phyloP scores from a whole-genome alignment of 2,113 vertebrate species.

The Chloebia gouldiae region DNA sequence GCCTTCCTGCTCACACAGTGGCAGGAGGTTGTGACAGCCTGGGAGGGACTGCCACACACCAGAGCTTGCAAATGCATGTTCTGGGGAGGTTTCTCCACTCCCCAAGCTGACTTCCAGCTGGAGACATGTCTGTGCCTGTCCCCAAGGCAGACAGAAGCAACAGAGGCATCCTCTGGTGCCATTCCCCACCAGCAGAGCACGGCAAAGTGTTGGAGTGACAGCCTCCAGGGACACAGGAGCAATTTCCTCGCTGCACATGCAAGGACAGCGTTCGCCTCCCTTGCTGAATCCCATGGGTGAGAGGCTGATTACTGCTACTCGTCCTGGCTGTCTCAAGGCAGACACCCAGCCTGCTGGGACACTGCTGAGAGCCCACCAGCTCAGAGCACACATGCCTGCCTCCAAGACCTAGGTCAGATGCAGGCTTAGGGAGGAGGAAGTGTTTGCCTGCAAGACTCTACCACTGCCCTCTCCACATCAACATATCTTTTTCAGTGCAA shows the following conservation, averaged over 20 bases:
- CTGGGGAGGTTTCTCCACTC: neutral
- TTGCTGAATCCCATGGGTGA: neutral
- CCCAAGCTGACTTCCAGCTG: neutral
- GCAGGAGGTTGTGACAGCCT: neutral
- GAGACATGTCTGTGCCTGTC: neutral
- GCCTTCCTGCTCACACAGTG: neutral
- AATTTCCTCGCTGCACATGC: neutral
- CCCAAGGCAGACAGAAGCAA: neutral
- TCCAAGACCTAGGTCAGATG: neutral
- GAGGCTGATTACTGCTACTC: neutral
- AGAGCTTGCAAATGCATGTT: neutral
- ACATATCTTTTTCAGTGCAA: neutral
- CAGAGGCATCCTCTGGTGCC: neutral
- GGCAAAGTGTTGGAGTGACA: neutral
- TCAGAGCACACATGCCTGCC: rapidly evolving
- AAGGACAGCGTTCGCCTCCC: rapidly evolving
- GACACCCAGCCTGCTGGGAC: neutral
- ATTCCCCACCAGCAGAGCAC: neutral
- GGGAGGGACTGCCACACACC: neutral
- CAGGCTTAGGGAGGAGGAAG: neutral
- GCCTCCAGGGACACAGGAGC: neutral
- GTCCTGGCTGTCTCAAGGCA: neutral
- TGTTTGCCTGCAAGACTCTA: neutral
- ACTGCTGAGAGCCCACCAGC: neutral
- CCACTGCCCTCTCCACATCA: neutral